phyloP scores from a whole-genome alignment of 2,888 invertebrate genomes.

The Agrilus mali region DNA sequence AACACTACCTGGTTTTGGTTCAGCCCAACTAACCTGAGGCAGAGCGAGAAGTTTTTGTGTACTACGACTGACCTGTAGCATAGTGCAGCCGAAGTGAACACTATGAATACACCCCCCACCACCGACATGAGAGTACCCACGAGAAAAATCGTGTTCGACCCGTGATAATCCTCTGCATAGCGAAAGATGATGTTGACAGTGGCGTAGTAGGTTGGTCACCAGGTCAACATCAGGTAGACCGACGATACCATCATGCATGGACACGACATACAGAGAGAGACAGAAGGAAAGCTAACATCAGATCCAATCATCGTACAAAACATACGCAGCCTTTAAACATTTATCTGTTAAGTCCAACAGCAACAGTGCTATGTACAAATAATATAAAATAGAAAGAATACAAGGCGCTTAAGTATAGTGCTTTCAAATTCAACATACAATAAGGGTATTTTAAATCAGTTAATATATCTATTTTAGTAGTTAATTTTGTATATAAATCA shows the following conservation, averaged over 20 bases:
- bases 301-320: constrained; percentile 23
- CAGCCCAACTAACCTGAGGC: constrained; percentile 95
- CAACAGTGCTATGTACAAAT: background rate
- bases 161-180: constrained; percentile 85
- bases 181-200: constrained; percentile 31
- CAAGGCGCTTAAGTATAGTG: no score
- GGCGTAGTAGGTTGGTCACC: constrained; percentile 25
- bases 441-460: no score
- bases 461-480: no score
- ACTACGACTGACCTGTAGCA: constrained; percentile 99
- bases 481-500: no score
- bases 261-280: constrained; percentile 44
- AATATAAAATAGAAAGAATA: background rate
- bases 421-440: no score
- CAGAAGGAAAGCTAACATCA: constrained; percentile 43
- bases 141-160: constrained; percentile 95
- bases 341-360: no score
- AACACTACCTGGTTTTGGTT: constrained; percentile 56
- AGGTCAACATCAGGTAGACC: constrained; percentile 18
- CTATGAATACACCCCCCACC: constrained; percentile 97
- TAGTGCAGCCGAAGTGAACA: constrained; percentile 97
- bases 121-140: constrained; percentile 97
- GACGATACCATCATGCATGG: constrained; percentile 40
- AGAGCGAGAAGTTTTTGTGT: constrained; percentile 97
- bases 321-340: constrained; percentile 14